Evolutionary conservation across 2,797 vertebrate genomes (phyloP).

Genomic region (Chromis chromis): DNA sequence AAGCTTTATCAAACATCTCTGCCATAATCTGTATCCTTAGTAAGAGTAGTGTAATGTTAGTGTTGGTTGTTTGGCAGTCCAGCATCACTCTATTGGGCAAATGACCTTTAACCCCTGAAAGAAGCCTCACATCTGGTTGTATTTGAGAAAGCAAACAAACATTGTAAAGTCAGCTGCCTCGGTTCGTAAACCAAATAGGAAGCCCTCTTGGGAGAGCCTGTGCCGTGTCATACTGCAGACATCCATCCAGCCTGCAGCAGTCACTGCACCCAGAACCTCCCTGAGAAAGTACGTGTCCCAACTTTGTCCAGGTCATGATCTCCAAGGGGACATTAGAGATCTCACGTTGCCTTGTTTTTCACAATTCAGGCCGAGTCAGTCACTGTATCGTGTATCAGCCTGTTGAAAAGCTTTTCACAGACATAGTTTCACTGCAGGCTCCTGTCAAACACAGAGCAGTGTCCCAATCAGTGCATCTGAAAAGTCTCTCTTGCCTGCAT

Average conservation of each 20-base stretch:
- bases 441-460: constrained; percentile 12
- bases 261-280: neutral
- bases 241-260: constrained; percentile 27
- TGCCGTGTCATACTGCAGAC: constrained; percentile 31
- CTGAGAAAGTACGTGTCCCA: constrained; percentile 42
- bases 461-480: constrained; percentile 19
- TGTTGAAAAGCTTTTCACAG: constrained; percentile 45
- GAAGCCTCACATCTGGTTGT: constrained; percentile 77
- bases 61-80: constrained; percentile 28
- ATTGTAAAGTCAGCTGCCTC: constrained; percentile 61
- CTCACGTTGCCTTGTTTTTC: constrained; percentile 52
- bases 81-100: constrained; percentile 37
- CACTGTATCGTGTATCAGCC: constrained; percentile 52
- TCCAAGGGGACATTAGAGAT: constrained; percentile 38
- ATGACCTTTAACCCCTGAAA: constrained; percentile 59
- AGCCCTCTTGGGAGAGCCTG: constrained; percentile 42
- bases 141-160: constrained; percentile 74
- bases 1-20: constrained; percentile 14
- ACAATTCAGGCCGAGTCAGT: constrained; percentile 56
- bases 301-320: constrained; percentile 54
- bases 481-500: constrained; percentile 16
- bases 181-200: constrained; percentile 56
- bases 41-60: constrained; percentile 6
- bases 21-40: neutral
- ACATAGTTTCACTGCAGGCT: constrained; percentile 12